Conservation (phyloP, 2,797 vertebrate genomes). For the Scyliorhinus canicula region DNA sequence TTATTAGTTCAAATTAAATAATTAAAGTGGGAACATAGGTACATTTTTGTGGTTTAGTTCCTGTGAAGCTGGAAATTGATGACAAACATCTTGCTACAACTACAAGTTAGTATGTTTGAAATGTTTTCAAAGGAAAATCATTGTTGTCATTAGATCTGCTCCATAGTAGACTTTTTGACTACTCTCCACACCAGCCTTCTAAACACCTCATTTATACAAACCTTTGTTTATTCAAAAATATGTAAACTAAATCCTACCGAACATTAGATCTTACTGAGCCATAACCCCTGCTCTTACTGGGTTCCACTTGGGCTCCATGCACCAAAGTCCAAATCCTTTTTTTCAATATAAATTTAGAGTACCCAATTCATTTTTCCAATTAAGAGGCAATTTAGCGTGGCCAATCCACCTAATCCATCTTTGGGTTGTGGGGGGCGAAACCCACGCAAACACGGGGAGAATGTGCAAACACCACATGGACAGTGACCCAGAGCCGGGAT, state of each 20-base stretch:
- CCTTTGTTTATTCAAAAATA: not conserved
- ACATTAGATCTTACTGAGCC: not conserved
- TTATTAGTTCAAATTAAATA: not conserved
- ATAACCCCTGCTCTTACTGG: not conserved
- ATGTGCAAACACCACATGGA: no score
- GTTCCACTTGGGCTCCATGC: not conserved
- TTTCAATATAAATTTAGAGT: no score
- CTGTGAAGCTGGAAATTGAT: not conserved
- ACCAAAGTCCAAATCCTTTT: not conserved
- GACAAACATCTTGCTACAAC: not conserved
- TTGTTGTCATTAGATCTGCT: not conserved
- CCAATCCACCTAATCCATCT: no score
- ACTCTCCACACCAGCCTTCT: not conserved
- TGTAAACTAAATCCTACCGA: not conserved
- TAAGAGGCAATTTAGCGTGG: no score
- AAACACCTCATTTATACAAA: not conserved
- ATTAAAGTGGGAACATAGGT: not conserved
- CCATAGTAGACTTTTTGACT: not conserved
- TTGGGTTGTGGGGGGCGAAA: no score
- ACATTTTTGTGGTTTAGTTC: not conserved
- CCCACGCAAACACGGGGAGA: no score
- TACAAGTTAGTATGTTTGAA: not conserved
- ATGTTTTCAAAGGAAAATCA: not conserved
- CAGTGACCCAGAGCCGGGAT: no score
- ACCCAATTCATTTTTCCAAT: no score